phyloP scores from a whole-genome alignment of 2,113 vertebrate species.

The Ornithorhynchus anatinus region DNA sequence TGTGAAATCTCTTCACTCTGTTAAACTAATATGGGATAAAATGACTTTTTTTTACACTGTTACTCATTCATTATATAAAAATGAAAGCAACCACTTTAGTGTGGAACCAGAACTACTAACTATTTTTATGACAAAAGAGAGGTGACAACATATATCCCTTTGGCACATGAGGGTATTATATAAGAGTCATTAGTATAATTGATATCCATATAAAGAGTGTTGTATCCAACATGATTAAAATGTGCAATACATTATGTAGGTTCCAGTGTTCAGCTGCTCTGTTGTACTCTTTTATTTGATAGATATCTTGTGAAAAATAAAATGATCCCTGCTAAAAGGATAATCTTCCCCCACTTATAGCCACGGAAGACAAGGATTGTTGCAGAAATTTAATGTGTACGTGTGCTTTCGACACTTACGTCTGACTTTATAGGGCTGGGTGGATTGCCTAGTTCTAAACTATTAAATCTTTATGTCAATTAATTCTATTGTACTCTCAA shows the following conservation, averaged over 20 bases:
- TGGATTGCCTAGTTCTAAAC: background rate
- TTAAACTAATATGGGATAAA: slow-evolving; percentile 78
- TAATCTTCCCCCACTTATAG: slow-evolving; percentile 48
- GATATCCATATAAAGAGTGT: slow-evolving; percentile 74
- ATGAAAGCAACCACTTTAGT: slow-evolving; percentile 70
- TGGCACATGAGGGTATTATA: slow-evolving; percentile 72
- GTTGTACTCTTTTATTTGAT: slow-evolving; percentile 63
- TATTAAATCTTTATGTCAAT: no score
- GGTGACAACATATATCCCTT: slow-evolving; percentile 72
- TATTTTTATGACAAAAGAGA: slow-evolving; percentile 78
- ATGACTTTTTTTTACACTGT: slow-evolving; percentile 76
- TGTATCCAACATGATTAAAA: slow-evolving; percentile 79
- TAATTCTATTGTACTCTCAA: no score
- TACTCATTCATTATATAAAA: slow-evolving; percentile 77
- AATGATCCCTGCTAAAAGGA: slow-evolving; percentile 51
- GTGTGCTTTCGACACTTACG: background rate
- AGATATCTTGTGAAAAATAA: slow-evolving; percentile 63
- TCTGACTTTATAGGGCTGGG: background rate
- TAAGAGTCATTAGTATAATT: slow-evolving; percentile 82
- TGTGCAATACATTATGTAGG: slow-evolving; percentile 68
- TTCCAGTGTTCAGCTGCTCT: slow-evolving; percentile 70
- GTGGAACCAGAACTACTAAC: slow-evolving; percentile 67
- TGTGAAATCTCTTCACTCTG: slow-evolving; percentile 75
- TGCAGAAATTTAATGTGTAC: no score
- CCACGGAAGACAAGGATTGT: slow-evolving; percentile 15